These are phyloP conservation scores for Dicentrarchus labrax DNA, from an alignment of 2,113 vertebrate genomes.

Conservation along the genomic window DNA sequence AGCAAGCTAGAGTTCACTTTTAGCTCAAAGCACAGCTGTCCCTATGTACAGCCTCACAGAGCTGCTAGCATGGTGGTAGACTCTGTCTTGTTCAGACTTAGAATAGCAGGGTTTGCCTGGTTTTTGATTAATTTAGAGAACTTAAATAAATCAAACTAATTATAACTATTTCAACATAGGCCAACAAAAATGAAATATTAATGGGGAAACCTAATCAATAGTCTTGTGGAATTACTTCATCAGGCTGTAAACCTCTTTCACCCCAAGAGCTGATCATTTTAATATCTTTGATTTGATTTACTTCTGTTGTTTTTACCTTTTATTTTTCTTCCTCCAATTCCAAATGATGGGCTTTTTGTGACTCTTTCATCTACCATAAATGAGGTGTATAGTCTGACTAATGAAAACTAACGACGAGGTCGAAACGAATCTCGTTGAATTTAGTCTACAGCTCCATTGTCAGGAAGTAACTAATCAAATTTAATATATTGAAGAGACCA, in stretches of 20 bases:
- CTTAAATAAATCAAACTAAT: no score
- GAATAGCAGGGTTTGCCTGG: neutral
- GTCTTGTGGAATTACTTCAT: neutral
- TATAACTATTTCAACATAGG: neutral
- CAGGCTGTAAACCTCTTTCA: neutral
- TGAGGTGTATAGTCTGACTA: conserved; percentile 13
- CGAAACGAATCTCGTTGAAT: conserved; percentile 19
- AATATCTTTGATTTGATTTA: neutral
- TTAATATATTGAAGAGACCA: neutral
- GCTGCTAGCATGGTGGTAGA: neutral
- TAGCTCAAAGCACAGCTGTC: neutral
- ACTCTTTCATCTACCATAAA: conserved; percentile 19
- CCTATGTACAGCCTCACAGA: neutral
- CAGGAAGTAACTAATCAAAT: conserved; percentile 7
- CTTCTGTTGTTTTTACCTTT: neutral
- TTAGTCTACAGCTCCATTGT: conserved; percentile 2
- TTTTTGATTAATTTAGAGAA: neutral
- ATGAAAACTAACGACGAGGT: neutral
- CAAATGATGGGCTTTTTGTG: neutral
- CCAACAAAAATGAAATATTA: no score
- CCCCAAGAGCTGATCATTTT: neutral
- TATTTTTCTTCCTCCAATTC: neutral
- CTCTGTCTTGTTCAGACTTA: neutral
- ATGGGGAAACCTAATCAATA: neutral
- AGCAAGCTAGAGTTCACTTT: neutral